phyloP scores from a whole-genome alignment of 1,140 invertebrate species.

The Drosophila rufa region DNA sequence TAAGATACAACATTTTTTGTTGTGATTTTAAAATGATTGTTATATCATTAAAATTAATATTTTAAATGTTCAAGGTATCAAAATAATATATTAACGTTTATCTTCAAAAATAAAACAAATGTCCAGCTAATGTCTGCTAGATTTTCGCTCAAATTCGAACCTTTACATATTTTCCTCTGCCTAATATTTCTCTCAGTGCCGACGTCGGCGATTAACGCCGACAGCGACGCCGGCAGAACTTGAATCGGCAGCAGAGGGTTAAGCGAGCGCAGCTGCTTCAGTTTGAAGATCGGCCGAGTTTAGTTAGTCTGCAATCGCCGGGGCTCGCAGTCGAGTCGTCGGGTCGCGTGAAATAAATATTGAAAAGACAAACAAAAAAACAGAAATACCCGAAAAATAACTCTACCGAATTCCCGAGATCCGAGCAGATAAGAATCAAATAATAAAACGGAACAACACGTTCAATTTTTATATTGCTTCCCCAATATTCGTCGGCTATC shows the following conservation, averaged over 20 bases:
- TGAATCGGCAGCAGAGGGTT: conserved; percentile 60
- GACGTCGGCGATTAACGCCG: conserved; percentile 21
- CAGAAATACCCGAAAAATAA: conserved; percentile 2
- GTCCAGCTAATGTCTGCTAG: not conserved
- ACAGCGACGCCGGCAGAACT: conserved; percentile 27
- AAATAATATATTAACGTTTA: not conserved
- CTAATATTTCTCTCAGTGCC: conserved; percentile 6
- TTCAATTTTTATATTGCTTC: conserved; percentile 26
- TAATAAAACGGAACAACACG: conserved; percentile 27
- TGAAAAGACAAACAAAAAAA: conserved; percentile 13
- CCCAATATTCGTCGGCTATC: conserved; percentile 30
- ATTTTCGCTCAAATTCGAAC: not conserved
- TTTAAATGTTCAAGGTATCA: no score
- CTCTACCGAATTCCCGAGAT: conserved; percentile 4
- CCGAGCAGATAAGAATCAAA: conserved; percentile 28
- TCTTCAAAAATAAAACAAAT: not conserved
- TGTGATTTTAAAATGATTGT: no score
- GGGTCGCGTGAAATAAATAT: conserved; percentile 19
- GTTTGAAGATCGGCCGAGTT: conserved; percentile 72
- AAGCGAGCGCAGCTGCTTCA: conserved; percentile 67
- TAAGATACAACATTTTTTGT: no score
- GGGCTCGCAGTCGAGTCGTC: conserved; percentile 67
- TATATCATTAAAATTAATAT: no score
- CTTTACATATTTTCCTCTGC: no score
- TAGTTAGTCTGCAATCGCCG: conserved; percentile 78